Base-by-base conservation (phyloP, 2,888 invertebrate genomes). In the Priapulus caudatus region DNA sequence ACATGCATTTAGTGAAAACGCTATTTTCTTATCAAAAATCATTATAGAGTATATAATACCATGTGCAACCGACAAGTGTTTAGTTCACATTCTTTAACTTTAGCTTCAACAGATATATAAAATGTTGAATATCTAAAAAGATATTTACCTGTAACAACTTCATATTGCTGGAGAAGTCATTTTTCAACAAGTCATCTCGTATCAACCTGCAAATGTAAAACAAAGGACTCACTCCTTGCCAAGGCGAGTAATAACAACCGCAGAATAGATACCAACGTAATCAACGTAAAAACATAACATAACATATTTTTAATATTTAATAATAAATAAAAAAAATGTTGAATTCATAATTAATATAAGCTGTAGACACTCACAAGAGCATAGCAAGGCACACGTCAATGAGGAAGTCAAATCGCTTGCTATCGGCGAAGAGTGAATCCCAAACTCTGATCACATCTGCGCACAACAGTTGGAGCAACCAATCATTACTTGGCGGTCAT, bases 351-450 rank as follows among this genome's bases (percentile, higher is more conserved):
- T 47, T 15, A 50, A 52, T 20, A 47, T 3, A 23, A 18, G 16
- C 22, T 20, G n/a, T 21, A n/a, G 43, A 56, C 59, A 81, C 88
- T 81, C 77, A 92, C 90, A 92, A 77, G 61, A 98, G 86, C 97
- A 98, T 98, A 64, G 95, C 89, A 75, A 91, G 88, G 72, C 95
- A 95, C 53, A 95, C 83, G 67, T 84, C 81, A 57, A 91, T 84
- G 2, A 97, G 81, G 67, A 91, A 93, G 64, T 85, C 81, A 69
- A 97, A 95, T 65, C 97, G 79, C 51, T 83, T 78, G 50, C 82
- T 78, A 72, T 95, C 93, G 0, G 95, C 83, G 68, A 98, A 89
- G 50, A 98, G 73, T 0, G 92, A 86, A 71, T 98, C 98, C 98
- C 98, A 98, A 64, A 98, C 84, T 58, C 93, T 79, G 64, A 97